Percentiles rank a stretch among this genome's conserved stretches.
Evolutionary conservation across 2,797 vertebrate species (phyloP).

Genomic region (Brachyrhaphis roseni): DNA sequence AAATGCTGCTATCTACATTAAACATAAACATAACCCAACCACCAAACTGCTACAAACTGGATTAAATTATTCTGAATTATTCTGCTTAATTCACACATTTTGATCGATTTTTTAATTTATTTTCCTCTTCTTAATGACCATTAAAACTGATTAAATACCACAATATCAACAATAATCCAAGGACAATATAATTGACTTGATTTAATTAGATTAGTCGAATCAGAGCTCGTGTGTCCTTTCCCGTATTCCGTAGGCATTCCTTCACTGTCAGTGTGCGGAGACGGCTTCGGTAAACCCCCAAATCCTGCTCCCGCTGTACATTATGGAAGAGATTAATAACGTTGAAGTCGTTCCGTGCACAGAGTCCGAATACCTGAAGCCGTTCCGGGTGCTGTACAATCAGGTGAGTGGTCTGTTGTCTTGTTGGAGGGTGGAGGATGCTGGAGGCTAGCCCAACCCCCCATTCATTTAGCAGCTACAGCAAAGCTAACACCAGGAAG

Average conservation of each 20-base stretch:
- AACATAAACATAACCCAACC: not conserved
- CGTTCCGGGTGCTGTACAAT: conserved; percentile 83
- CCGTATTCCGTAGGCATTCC: conserved; percentile 72
- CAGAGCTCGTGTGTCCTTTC: conserved; percentile 43
- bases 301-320: conserved; percentile 45
- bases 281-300: conserved; percentile 61
- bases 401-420: conserved; percentile 76
- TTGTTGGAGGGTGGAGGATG: conserved; percentile 21
- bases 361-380: conserved; percentile 86
- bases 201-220: not conserved
- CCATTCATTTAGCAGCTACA: conserved; percentile 55
- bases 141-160: not conserved
- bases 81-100: not conserved
- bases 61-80: not conserved
- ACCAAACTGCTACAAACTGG: not conserved
- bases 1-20: not conserved
- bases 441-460: conserved; percentile 73
- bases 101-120: not conserved
- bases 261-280: conserved; percentile 66
- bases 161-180: not conserved
- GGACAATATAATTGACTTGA: not conserved
- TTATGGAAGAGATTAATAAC: conserved; percentile 86
- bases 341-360: conserved; percentile 85
- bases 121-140: not conserved
- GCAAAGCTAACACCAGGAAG: conserved; percentile 56